Conservation (phyloP, 2,797 vertebrate genomes). For the Manis javanica region DNA sequence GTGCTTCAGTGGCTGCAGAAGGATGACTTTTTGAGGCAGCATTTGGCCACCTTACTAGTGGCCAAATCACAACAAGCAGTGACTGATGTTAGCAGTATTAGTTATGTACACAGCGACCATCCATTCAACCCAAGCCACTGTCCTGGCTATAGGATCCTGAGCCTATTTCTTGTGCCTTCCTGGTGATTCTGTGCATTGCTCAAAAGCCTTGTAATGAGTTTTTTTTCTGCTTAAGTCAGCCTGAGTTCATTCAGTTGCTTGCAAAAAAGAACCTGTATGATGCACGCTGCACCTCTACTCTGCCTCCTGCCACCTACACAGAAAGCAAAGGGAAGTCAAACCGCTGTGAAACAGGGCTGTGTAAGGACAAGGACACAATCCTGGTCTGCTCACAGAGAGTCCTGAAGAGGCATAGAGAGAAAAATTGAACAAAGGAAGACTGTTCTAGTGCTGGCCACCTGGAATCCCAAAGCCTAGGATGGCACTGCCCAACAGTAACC, state of each 20-base stretch:
- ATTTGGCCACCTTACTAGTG: not conserved
- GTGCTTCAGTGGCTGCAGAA: not conserved
- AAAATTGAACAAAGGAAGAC: not conserved
- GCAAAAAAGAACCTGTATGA: not conserved
- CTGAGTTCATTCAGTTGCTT: not conserved
- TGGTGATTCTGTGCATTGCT: not conserved
- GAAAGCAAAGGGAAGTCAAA: not conserved
- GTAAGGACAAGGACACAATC: not conserved
- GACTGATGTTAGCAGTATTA: not conserved
- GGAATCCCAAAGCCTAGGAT: not conserved
- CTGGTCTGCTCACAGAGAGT: not conserved
- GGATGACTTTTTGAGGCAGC: not conserved
- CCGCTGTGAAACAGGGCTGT: not conserved
- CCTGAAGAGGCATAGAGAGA: not conserved
- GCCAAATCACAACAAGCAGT: not conserved
- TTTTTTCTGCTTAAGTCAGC: conserved; percentile 28
- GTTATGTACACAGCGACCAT: no score
- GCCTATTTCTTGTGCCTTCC: not conserved
- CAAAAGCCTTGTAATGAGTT: not conserved
- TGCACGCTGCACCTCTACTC: not conserved
- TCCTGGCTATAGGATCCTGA: not conserved
- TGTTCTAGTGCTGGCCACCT: no score
- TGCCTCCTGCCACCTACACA: not conserved
- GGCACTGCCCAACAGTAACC: not conserved
- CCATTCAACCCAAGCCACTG: not conserved